These are phyloP conservation scores for Mixornis gularis DNA, from an alignment of 2,113 vertebrate genomes.

Conservation along the genomic window DNA sequence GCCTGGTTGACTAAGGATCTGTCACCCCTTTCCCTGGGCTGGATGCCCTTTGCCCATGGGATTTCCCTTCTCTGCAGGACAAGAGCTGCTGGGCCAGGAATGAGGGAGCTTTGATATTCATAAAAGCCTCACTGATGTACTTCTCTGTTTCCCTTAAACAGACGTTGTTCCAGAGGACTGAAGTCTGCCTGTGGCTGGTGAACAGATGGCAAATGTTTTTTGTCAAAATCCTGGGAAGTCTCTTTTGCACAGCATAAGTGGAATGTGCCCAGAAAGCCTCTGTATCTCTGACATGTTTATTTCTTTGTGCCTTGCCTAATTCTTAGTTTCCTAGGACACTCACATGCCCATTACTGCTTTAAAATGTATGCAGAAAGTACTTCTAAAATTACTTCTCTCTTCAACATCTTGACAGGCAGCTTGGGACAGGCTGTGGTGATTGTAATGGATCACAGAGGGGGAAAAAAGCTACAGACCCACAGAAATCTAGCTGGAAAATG, in stretches of 20 bases:
- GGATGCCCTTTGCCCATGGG: not conserved
- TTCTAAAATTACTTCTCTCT: not conserved
- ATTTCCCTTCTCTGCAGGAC: not conserved
- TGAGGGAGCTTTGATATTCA: not conserved
- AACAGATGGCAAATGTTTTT: not conserved
- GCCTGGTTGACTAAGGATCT: not conserved
- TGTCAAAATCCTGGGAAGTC: not conserved
- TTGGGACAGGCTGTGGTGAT: not conserved
- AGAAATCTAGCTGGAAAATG: not conserved
- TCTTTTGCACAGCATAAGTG: not conserved
- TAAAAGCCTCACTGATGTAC: not conserved
- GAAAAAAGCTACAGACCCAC: not conserved
- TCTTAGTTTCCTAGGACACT: not conserved
- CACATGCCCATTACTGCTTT: not conserved
- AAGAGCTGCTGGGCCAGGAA: not conserved
- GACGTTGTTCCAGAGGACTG: not conserved
- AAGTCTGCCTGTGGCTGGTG: not conserved
- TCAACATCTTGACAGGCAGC: not conserved
- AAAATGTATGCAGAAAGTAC: not conserved
- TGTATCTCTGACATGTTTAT: not conserved
- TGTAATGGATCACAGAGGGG: not conserved
- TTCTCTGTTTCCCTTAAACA: not conserved
- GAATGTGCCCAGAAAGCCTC: not conserved
- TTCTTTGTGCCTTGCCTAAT: not conserved
- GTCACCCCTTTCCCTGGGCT: not conserved